phyloP scores from a whole-genome alignment of 53 echinoderm and acorn worm genomes.

The Zoroaster sp. region DNA sequence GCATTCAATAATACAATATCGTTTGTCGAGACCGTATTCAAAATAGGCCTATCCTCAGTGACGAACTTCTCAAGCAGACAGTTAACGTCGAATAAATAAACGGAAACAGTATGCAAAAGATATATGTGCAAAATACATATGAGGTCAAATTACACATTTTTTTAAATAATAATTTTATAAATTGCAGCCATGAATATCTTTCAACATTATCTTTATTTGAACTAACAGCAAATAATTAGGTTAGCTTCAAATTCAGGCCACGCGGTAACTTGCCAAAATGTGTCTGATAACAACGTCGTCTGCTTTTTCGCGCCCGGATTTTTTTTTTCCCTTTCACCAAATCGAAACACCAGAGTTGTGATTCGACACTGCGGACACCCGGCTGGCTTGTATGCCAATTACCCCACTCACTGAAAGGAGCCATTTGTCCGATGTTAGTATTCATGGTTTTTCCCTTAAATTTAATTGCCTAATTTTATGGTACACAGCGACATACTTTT shows the following conservation, averaged over 20 bases:
- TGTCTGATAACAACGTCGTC: slow-evolving; percentile 24
- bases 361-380: not conserved
- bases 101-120: not conserved
- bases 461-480: slow-evolving; percentile 44
- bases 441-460: slow-evolving; percentile 34
- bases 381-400: not conserved
- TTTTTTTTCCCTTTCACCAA: not conserved
- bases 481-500: slow-evolving; percentile 33
- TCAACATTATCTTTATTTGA: slow-evolving; percentile 56
- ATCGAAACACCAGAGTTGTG: slow-evolving; percentile 15
- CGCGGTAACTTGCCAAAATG: slow-evolving; percentile 12
- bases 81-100: not conserved
- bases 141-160: not conserved
- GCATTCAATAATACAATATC: too few species aligned
- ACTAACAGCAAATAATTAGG: slow-evolving; percentile 46
- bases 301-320: slow-evolving; percentile 43
- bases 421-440: slow-evolving; percentile 46
- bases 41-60: too few species aligned
- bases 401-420: not conserved
- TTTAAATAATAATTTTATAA: slow-evolving; percentile 41
- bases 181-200: slow-evolving; percentile 44
- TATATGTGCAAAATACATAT: not conserved
- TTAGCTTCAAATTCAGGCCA: slow-evolving; percentile 6
- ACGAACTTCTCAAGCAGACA: too few species aligned
- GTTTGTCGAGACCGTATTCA: too few species aligned